Base-by-base conservation (phyloP, 2,888 invertebrate species). In the Diarsia brunnea region DNA sequence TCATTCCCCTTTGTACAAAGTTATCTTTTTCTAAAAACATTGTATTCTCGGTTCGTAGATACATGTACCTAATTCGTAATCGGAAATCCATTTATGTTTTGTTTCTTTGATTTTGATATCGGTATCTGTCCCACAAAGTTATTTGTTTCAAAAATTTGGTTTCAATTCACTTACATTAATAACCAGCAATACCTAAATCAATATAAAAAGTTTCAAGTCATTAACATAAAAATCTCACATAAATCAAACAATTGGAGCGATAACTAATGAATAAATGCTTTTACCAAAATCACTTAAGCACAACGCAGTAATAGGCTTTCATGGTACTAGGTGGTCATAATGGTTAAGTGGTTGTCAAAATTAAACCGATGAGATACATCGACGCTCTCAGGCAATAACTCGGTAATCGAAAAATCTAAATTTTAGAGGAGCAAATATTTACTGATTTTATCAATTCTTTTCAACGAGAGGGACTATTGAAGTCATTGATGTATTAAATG, bases 51-150 rank as follows among this genome's bases (percentile, higher is more conserved):
- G 12, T 67, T n/a, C 5, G n/a, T 55, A 31, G 0, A 21, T n/a
- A n/a, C n/a, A 43, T 24, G 31, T 11, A 45, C 21, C 45, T 24
- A 24, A 63, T 82, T 67, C 51, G 14, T 67, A 27, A 58, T 49
- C 14, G 21, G 11, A 66, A 55, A 66, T 69, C 49, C 1, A 53
- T 47, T 31, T 66, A 11, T 27, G 60, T 49, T 67, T 67, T 24
- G 2, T 66, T 49, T 47, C 75, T 21, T 77, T 67, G 19, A 38
- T 51, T 31, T n/a, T 55, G 27, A 55, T 58, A 60, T 45, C 8
- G 38, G 38, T 69, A 47, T n/a, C 5, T 27, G 21, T n/a, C 12
- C 21, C 43, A 43, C 16, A 16, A 27, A 19, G 19, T 21, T 61
- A 61, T 31, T 61, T 61, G 38, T 61, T 21, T 61, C 10, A 19